A percentile compares a stretch with the other conserved stretches of the same genome.
phyloP scores from a whole-genome alignment of 2,797 vertebrate species.

The Rachycentron canadum region DNA sequence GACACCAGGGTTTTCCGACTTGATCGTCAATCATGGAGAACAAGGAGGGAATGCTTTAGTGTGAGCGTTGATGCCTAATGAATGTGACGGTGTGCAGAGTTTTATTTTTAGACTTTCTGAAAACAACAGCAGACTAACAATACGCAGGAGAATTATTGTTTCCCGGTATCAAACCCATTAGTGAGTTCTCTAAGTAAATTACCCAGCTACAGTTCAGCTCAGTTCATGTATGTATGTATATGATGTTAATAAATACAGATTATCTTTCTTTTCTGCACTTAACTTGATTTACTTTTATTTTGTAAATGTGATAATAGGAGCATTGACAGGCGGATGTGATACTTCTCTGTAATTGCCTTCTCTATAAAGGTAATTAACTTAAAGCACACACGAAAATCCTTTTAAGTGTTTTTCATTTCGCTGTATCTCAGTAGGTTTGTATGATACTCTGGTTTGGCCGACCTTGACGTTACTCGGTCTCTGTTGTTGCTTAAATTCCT shows the following conservation, averaged over 20 bases:
- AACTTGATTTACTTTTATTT: constrained; percentile 32
- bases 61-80: constrained; percentile 29
- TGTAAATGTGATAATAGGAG: constrained; percentile 11
- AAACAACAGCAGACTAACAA: constrained; percentile 36
- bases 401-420: neutral
- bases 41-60: neutral
- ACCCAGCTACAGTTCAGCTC: constrained; percentile 19
- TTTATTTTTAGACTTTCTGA: constrained; percentile 55
- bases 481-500: neutral
- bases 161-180: constrained; percentile 45
- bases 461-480: neutral
- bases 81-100: constrained; percentile 34
- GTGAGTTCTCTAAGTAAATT: constrained; percentile 57
- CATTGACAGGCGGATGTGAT: neutral
- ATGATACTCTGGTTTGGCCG: neutral
- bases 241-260: constrained; percentile 52
- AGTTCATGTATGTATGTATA: neutral
- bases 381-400: neutral
- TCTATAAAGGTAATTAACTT: constrained; percentile 12
- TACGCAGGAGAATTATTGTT: constrained; percentile 44
- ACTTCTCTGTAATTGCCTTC: neutral
- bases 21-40: constrained; percentile 6
- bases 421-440: neutral
- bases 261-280: constrained; percentile 26
- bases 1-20: neutral